Evolutionary conservation across 2,797 vertebrate genomes (phyloP).

Genomic region (Ciconia nigra): DNA sequence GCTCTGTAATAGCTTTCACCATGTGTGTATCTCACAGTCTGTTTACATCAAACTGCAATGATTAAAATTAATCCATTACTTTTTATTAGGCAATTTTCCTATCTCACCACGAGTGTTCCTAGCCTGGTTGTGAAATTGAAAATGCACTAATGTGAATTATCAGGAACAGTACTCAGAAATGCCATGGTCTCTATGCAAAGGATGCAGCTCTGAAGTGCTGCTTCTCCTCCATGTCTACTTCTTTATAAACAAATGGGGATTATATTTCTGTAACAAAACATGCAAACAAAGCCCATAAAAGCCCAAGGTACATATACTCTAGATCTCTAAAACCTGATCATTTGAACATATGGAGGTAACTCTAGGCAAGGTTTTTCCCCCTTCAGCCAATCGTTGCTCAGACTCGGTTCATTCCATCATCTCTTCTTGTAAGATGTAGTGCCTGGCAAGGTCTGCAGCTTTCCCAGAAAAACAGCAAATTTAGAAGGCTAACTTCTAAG

Average conservation of each 20-base stretch:
- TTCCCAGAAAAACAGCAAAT: not conserved
- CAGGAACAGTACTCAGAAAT: not conserved
- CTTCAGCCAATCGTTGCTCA: not conserved
- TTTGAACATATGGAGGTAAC: not conserved
- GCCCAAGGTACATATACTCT: fast-evolving
- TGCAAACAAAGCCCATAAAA: not conserved
- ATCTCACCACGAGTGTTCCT: not conserved
- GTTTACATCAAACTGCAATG: not conserved
- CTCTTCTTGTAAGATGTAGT: not conserved
- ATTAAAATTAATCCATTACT: not conserved
- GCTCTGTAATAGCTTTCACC: not conserved
- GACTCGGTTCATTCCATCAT: not conserved
- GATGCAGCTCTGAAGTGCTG: not conserved
- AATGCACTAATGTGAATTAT: no score
- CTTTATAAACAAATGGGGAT: fast-evolving
- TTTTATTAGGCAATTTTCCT: not conserved
- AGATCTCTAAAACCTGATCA: not conserved
- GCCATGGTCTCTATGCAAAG: fast-evolving
- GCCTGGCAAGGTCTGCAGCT: not conserved
- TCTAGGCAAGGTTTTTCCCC: not conserved
- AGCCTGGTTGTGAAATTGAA: not conserved
- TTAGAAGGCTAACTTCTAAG: not conserved
- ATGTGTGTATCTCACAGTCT: not conserved
- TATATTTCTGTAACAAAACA: no score
- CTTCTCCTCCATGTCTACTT: not conserved